Base-by-base conservation (phyloP, 2,797 vertebrate genomes). In the Xiphorhynchus erythropygius region DNA sequence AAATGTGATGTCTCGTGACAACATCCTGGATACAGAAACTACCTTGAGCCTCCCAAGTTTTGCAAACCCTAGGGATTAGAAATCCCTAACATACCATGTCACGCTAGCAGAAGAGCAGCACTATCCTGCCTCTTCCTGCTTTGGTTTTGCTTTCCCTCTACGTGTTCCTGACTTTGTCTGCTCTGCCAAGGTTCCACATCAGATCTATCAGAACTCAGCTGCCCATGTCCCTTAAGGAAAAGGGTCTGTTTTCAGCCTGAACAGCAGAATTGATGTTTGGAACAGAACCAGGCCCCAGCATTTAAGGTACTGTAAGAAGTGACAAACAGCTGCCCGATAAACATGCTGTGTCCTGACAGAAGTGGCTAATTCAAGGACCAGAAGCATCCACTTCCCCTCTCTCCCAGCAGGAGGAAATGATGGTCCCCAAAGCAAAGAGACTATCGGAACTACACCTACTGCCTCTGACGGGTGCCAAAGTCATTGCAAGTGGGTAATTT, bases 31-130 rank as follows among this genome's bases (percentile, higher is more conserved):
- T 30, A 12, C 23, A 64, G 27, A 33, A 47, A 28, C n/a, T 23
- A 47, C 85, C 27, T 25, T 24, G 6, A 52, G 18, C 32, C 46
- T 63, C 80, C 30, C 8, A 27, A 7, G 3, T 33, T 83, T 25
- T 21, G 35, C 39, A 82, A 37, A 44, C 44, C 11, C 12, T 2
- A 4, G 28, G 35, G n/a, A 47, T 52, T 41, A 32, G 5, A 35
- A 55, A 17, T 23, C 27, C 33, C n/a, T 11, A 10, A 8, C 0
- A 4, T 7, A 18, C 9, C 4, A 56, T 37, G 39, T 10, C 50
- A 52, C 35, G 33, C 50, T 65, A 16, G 3, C 2, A 3, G 13
- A n/a, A 76, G 7, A 68, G 30, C 65, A 84, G 67, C 35, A 8
- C 41, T 7, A 28, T 49, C 18, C 42, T 35, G 60, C 32, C 60